These are phyloP conservation scores for Lepidurus arcticus DNA, from an alignment of 1,140 invertebrate genomes.

Conservation along the genomic window DNA sequence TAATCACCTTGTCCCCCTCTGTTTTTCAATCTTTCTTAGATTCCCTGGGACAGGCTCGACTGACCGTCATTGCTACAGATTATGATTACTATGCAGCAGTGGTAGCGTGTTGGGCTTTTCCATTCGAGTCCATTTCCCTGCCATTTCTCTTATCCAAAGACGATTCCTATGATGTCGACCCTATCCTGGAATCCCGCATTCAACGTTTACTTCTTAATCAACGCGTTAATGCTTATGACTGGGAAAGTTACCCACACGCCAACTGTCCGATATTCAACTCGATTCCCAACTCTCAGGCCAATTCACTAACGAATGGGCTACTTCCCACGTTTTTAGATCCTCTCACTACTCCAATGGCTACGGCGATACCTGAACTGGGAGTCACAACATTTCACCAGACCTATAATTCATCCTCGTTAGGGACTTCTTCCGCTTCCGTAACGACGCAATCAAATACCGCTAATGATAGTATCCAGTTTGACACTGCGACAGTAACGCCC, in stretches of 20 bases:
- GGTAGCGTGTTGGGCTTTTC: slow-evolving; percentile 30
- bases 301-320: neutral
- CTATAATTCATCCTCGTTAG: neutral
- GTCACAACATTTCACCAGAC: neutral
- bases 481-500: neutral
- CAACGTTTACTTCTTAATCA: slow-evolving; percentile 25
- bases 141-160: slow-evolving; percentile 31
- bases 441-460: neutral
- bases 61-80: slow-evolving; percentile 34
- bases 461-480: slow-evolving; percentile 11
- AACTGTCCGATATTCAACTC: neutral
- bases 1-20: neutral
- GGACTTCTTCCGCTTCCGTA: neutral
- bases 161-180: neutral
- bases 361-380: neutral
- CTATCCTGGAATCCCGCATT: slow-evolving; percentile 23
- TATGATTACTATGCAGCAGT: slow-evolving; percentile 32
- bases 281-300: neutral
- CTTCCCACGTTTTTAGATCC: neutral
- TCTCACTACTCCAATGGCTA: neutral
- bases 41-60: slow-evolving; percentile 27
- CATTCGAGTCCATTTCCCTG: slow-evolving; percentile 31
- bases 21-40: slow-evolving; percentile 27
- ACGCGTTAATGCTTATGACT: slow-evolving; percentile 22
- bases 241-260: neutral